A percentile compares a stretch with the other conserved stretches of the same genome.
Conservation (phyloP, 1,140 invertebrate species). For the Fopius arisanus region DNA sequence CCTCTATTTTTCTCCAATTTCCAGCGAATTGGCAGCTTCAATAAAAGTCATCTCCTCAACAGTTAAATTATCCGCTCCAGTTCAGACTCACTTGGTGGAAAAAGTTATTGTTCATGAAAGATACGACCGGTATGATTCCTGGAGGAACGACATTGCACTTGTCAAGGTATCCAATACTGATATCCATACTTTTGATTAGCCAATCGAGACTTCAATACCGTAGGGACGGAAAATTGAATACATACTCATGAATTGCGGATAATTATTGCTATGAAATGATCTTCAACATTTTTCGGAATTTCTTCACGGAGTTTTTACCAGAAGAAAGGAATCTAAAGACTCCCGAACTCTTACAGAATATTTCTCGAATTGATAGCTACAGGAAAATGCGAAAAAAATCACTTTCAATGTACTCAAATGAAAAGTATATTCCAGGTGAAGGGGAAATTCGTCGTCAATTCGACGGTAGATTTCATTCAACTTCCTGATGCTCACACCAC, state of each 20-base stretch:
- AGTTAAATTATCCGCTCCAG: conserved; percentile 8
- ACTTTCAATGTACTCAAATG: background rate
- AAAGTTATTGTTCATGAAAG: conserved; percentile 38
- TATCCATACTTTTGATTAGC: no score
- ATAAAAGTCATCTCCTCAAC: conserved; percentile 36
- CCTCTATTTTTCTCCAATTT: no score
- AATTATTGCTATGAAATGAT: no score
- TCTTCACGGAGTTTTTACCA: no score
- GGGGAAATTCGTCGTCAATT: background rate
- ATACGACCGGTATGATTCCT: conserved; percentile 30
- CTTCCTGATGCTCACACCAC: background rate
- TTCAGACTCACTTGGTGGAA: background rate
- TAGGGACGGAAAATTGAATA: no score
- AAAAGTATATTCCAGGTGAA: conserved; percentile 14
- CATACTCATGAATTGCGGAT: no score
- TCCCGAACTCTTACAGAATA: no score
- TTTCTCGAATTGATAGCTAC: no score
- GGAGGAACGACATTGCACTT: conserved; percentile 40
- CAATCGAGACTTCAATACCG: no score
- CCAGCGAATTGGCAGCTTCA: background rate
- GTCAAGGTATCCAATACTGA: conserved; percentile 5
- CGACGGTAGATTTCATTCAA: background rate
- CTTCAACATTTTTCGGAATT: no score
- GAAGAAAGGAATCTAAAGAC: no score
- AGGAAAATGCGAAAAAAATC: no score